These are phyloP conservation scores for Contarinia nasturtii DNA, from an alignment of 1,140 invertebrate genomes.

Conservation along the genomic window DNA sequence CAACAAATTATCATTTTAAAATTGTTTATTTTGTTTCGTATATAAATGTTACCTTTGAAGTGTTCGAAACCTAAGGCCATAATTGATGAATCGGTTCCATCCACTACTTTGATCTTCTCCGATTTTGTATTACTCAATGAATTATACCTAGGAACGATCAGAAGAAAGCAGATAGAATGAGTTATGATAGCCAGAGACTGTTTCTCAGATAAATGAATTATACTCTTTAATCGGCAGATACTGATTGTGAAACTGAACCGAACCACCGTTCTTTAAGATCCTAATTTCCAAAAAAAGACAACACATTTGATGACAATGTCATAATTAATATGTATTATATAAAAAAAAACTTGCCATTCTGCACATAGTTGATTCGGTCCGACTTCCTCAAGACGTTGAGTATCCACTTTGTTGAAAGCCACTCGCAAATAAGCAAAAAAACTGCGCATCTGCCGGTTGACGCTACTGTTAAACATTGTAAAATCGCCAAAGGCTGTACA, in stretches of 20 bases:
- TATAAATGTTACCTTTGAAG: conserved; percentile 32
- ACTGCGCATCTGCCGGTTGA: background rate
- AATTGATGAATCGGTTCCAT: conserved; percentile 52
- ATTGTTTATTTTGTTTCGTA: too few relatives aligned
- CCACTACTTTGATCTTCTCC: conserved; percentile 41
- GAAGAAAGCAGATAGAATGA: too few relatives aligned
- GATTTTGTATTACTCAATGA: too few relatives aligned
- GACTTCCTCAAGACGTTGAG: conserved; percentile 7
- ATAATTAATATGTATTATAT: too few relatives aligned
- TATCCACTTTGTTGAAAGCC: conserved; percentile 20
- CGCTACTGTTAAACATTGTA: too few relatives aligned
- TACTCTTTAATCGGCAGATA: conserved; percentile 36
- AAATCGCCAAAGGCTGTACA: too few relatives aligned
- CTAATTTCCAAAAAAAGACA: too few relatives aligned
- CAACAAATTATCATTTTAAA: too few relatives aligned
- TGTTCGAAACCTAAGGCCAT: conserved; percentile 29
- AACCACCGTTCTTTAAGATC: conserved; percentile 54
- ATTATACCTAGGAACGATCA: too few relatives aligned
- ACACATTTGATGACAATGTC: too few relatives aligned
- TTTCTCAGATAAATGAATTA: conserved; percentile 35
- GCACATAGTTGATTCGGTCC: conserved; percentile 20
- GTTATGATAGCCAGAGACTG: too few relatives aligned
- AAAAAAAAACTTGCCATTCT: conserved; percentile 31
- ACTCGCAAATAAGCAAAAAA: background rate
- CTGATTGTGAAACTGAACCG: conserved; percentile 33